Base-by-base conservation (phyloP, 1,140 invertebrate species). In the Pseudoatta argentina region DNA sequence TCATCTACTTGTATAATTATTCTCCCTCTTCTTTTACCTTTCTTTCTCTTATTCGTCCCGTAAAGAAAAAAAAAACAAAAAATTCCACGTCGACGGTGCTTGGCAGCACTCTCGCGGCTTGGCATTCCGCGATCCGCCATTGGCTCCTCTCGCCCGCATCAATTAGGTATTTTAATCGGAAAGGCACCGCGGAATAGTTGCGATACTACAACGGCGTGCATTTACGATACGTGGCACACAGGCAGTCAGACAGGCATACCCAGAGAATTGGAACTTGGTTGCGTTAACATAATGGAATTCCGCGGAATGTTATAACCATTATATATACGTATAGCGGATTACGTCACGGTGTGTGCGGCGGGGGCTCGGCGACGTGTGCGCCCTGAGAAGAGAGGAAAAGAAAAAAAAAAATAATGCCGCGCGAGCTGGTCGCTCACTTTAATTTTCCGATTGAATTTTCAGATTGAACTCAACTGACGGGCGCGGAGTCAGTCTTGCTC, bases 281-380 rank as follows among this genome's bases (percentile, higher is more conserved):
- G 88, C 91, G 90, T 91, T 92, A 92, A 91, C 89, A 91, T 92
- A 92, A 92, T 92, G 91, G 91, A 92, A 92, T 92, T 91, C 89
- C 89, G 85, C 88, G 91, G 91, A 92, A 92, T 91, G 91, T 91
- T 92, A 92, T 92, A 87, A 88, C 91, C 88, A 92, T 92, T 91
- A 92, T 91, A 92, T 91, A 91, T 92, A 91, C 88, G 73, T 91
- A 83, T 48, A 85, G 51, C 88, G 79, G 90, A 91, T 91, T 91
- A 89, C 88, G 88, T 91, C 91, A 91, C 87, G 86, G 55, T 57
- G 55, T 57, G 55, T 57, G 57, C 69, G 73, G 81, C 78, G 71
- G 48, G 30, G 51, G 39, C 39, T 34, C 69, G 79, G 8, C 79
- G 44, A 66, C 76, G 81, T 81, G 79, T 44, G 61, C 81, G 82